Base-by-base conservation (phyloP, 1,140 invertebrate genomes). In the Zaprionus ornatus region DNA sequence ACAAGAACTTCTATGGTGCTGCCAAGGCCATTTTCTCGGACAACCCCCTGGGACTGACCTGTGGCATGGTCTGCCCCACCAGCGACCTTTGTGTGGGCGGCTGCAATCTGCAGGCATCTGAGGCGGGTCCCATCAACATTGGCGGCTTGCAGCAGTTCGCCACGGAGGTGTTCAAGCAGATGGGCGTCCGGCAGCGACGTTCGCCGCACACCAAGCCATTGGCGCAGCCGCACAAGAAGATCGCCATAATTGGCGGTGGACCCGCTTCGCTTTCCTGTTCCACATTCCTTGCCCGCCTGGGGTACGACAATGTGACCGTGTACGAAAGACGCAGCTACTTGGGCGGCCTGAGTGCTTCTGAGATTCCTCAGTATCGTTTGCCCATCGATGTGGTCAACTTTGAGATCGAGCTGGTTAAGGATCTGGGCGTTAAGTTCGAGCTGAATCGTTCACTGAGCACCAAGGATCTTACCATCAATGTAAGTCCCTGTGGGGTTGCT, bases 1-100 rank as follows among this genome's bases (percentile, higher is more conserved):
- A 98, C 91, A 99, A 98, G 63, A 99, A 99, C 93, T 99, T 99
- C 90, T 99, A 99, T 94, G 99, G 99, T 27, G 98, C 99, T 7
- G 99, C 99, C 0, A 98, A 98, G 93, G 95, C 96, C 0, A 99
- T 99, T 63, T 95, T 99, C 25, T 99, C 98, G 0, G 99, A 99
- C 92, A 99, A 99, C 93, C 99, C 99, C 0, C 93, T 99, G 25
- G 99, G 97, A 0, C 93, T 99, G 0, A 99, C 98, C 1, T 99
- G 99, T 92, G 99, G 99, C 19, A 99, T 99, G 99, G 98, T 99
- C 9, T 99, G 99, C 90, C 99, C 99, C 4, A 99, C 98, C 0
- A 99, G 98, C 92, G 99, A 99, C 92, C 95, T 99, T 0, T 99
- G 99, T 92, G 98, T 99, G 3, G 99, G 99, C 0, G 98, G 98